phyloP scores from a whole-genome alignment of 2,888 invertebrate genomes.

The Heliconius hortense region DNA sequence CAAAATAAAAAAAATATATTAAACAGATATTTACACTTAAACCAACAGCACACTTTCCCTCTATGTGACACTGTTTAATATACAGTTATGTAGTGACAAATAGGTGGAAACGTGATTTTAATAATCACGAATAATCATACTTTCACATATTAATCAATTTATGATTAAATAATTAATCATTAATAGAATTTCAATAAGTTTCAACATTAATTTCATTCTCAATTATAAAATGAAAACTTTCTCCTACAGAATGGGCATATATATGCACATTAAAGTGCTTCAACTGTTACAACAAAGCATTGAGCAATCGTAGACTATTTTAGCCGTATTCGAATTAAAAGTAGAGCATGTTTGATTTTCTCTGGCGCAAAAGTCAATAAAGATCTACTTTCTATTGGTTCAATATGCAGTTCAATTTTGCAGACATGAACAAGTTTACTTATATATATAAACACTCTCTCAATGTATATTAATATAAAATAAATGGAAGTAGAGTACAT shows the following conservation, averaged over 20 bases:
- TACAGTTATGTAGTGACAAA: neutral
- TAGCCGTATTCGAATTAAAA: slow-evolving; percentile 38
- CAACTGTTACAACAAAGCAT: slow-evolving; percentile 40
- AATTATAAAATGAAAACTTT: slow-evolving; percentile 31
- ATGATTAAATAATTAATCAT: slow-evolving; percentile 7
- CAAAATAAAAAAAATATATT: no score
- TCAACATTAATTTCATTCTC: slow-evolving; percentile 11
- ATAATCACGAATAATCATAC: slow-evolving; percentile 15
- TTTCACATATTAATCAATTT: slow-evolving; percentile 17
- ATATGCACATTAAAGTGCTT: slow-evolving; percentile 3
- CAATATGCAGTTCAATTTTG: slow-evolving; percentile 43
- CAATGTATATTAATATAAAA: no score
- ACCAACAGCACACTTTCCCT: neutral
- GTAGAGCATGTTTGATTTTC: slow-evolving; percentile 48
- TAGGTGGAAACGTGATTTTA: slow-evolving; percentile 5
- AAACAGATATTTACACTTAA: neutral
- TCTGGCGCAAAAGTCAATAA: slow-evolving; percentile 53
- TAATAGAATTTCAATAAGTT: slow-evolving; percentile 3
- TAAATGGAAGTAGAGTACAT: no score
- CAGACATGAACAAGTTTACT: slow-evolving; percentile 9
- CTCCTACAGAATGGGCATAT: neutral
- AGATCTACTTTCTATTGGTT: slow-evolving; percentile 59
- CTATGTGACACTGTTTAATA: neutral
- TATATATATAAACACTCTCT: neutral
- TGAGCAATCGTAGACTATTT: slow-evolving; percentile 35